Conservation (phyloP, 2,113 vertebrate genomes). For the Dicaeum eximium region DNA sequence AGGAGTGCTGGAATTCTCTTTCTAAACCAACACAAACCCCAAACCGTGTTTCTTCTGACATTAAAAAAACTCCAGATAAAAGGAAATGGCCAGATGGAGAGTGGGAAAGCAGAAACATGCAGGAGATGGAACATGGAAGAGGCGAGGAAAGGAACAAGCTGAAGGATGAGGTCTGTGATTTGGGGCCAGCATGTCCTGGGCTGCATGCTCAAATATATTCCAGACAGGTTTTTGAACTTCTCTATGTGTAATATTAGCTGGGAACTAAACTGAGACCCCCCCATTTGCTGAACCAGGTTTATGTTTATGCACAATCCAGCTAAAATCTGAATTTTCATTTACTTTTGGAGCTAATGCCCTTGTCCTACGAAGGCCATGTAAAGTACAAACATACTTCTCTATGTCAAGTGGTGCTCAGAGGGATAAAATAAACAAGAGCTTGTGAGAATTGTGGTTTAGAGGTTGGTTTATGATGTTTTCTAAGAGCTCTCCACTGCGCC, state of each 20-base stretch:
- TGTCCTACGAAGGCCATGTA: background rate
- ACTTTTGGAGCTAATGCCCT: background rate
- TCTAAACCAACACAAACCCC: background rate
- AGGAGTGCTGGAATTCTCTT: background rate
- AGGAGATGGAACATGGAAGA: background rate
- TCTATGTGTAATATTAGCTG: background rate
- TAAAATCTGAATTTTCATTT: background rate
- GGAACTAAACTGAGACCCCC: background rate
- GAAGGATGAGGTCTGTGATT: background rate
- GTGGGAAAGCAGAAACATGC: background rate
- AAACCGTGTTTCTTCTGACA: background rate
- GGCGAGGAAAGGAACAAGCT: background rate
- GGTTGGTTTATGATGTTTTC: background rate
- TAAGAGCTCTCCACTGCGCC: background rate
- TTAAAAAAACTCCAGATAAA: background rate
- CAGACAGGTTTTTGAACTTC: background rate
- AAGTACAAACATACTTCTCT: background rate
- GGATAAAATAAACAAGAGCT: background rate
- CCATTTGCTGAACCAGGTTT: background rate
- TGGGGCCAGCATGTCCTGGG: background rate
- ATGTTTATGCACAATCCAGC: background rate
- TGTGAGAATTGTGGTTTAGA: background rate
- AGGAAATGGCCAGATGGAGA: background rate
- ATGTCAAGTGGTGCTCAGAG: background rate
- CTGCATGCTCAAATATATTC: background rate